Conservation (phyloP, 2,888 invertebrate genomes). For the Celastrina argiolus region DNA sequence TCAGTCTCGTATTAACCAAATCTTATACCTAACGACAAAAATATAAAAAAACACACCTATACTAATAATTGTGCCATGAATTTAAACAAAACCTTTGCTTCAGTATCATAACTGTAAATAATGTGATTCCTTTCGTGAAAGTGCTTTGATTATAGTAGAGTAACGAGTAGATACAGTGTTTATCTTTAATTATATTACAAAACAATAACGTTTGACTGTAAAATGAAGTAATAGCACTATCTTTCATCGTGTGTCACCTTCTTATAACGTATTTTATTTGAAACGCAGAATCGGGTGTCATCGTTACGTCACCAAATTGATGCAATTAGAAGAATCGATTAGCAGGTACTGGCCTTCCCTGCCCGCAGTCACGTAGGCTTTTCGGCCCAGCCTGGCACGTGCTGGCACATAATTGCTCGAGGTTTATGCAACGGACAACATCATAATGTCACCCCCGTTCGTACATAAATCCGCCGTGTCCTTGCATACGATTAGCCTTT, state of each 20-base stretch:
- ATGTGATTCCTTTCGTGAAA: too few species aligned
- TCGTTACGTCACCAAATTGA: slow-evolving; percentile 52
- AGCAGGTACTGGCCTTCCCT: slow-evolving; percentile 45
- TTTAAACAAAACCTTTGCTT: too few species aligned
- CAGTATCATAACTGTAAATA: too few species aligned
- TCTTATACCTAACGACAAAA: too few species aligned
- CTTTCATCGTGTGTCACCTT: background rate
- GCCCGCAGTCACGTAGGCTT: slow-evolving; percentile 63
- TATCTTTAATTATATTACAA: too few species aligned
- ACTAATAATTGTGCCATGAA: too few species aligned
- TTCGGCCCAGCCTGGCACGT: slow-evolving; percentile 47
- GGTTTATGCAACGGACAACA: slow-evolving; percentile 42
- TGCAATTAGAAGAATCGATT: slow-evolving; percentile 47
- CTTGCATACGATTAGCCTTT: background rate
- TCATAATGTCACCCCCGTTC: background rate
- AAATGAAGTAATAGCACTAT: background rate
- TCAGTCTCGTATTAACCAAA: too few species aligned
- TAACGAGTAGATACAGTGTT: too few species aligned
- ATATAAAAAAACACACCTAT: too few species aligned
- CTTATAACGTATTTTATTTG: slow-evolving; percentile 16
- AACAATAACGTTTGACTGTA: background rate
- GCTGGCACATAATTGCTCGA: slow-evolving; percentile 44
- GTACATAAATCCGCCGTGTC: background rate
- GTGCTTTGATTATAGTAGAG: too few species aligned
- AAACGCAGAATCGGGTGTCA: slow-evolving; percentile 33